Conservation (phyloP, 2,888 invertebrate species). For the Dryococelus australis region DNA sequence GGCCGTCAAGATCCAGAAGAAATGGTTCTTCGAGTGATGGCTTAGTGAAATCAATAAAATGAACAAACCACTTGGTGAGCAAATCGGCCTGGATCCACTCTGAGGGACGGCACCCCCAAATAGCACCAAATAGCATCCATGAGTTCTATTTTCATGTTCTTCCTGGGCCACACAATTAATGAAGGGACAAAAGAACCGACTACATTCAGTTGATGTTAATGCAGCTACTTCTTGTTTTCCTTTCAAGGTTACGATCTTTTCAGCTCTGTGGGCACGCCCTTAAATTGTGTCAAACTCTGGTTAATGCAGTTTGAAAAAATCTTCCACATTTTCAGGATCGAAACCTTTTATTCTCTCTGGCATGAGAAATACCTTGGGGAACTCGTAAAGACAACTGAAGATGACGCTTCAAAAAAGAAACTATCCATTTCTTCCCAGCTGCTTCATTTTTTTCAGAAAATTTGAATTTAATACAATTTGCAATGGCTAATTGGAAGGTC, state of each 20-base stretch:
- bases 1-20: background rate
- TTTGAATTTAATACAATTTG: background rate
- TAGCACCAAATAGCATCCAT: too few species aligned
- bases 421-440: too few species aligned
- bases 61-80: background rate
- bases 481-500: background rate
- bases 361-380: background rate
- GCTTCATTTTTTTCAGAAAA: too few species aligned
- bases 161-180: too few species aligned
- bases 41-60: background rate
- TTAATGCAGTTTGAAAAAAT: background rate
- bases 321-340: background rate
- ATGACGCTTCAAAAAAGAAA: too few species aligned
- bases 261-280: background rate
- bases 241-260: background rate
- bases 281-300: background rate
- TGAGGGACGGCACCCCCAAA: too few species aligned
- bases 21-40: background rate
- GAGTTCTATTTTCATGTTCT: too few species aligned
- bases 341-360: background rate
- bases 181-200: background rate
- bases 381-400: background rate
- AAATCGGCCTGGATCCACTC: background rate
- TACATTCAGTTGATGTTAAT: background rate
- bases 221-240: slow-evolving; percentile 5